These are phyloP conservation scores for Leptopterna dolabrata DNA, from an alignment of 2,888 invertebrate species.

Conservation along the genomic window DNA sequence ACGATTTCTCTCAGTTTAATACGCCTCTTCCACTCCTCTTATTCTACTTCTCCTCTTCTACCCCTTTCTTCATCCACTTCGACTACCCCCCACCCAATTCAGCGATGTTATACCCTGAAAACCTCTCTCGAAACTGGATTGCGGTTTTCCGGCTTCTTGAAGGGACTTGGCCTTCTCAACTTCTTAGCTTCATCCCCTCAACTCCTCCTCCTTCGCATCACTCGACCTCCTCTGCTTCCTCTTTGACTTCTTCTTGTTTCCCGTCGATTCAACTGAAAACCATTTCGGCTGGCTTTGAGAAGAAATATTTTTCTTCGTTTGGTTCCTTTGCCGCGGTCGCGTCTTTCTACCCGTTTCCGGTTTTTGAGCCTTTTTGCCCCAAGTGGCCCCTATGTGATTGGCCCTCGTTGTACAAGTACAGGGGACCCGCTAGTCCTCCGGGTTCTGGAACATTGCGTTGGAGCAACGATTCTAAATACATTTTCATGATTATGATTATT, in stretches of 20 bases:
- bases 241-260: background rate
- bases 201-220: background rate
- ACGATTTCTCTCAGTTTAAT: slow-evolving; percentile 17
- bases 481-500: too few species aligned
- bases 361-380: background rate
- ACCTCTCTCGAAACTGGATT: background rate
- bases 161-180: background rate
- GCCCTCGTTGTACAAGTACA: too few species aligned
- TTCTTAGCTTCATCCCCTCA: background rate
- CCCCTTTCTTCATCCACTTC: background rate
- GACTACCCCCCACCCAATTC: background rate
- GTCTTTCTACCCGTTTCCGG: background rate
- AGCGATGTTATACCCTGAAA: background rate
- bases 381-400: background rate
- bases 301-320: background rate
- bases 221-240: background rate
- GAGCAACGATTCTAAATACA: too few species aligned
- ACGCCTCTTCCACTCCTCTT: background rate
- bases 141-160: slow-evolving; percentile 22
- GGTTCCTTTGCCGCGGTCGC: background rate
- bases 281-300: background rate
- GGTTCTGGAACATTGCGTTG: too few species aligned
- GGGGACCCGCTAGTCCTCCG: too few species aligned
- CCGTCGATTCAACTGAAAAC: background rate
- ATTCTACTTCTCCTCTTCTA: too few species aligned